phyloP scores from a whole-genome alignment of 2,113 vertebrate genomes.

The Oplegnathus fasciatus region DNA sequence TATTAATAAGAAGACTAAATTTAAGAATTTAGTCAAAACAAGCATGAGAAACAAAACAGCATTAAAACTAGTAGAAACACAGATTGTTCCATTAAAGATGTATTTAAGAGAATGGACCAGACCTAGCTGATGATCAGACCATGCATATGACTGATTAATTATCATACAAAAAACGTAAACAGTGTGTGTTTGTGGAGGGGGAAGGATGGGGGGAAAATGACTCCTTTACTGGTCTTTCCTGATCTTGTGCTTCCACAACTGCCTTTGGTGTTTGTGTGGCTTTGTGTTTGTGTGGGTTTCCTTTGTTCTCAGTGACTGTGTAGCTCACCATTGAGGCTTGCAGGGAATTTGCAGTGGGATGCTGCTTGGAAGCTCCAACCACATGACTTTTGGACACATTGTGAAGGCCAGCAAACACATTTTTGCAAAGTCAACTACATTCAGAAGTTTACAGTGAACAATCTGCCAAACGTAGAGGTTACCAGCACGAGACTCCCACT shows the following conservation, averaged over 20 bases:
- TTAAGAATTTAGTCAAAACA: not conserved
- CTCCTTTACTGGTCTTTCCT: not conserved
- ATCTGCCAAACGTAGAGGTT: not conserved
- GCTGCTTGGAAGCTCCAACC: conserved; percentile 51
- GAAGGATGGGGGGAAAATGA: not conserved
- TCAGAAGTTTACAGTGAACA: conserved; percentile 7
- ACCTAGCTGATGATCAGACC: not conserved
- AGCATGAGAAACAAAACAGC: not conserved
- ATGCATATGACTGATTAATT: not conserved
- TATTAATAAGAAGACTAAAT: not conserved
- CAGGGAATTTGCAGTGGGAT: conserved; percentile 74
- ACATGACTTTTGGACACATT: conserved; percentile 30
- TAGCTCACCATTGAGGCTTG: conserved; percentile 66
- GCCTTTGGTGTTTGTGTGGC: conserved; percentile 54
- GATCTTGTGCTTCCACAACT: conserved; percentile 9
- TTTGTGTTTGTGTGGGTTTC: conserved; percentile 52
- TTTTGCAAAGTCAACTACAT: conserved; percentile 50
- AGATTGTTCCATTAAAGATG: too few relatives aligned
- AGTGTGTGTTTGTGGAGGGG: not conserved
- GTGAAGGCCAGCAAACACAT: conserved; percentile 37
- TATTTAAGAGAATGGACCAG: not conserved
- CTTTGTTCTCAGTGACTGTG: conserved; percentile 48
- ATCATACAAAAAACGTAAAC: conserved; percentile 15
- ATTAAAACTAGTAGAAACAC: too few relatives aligned
- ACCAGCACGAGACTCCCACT: not conserved